Evolutionary conservation across 1,140 invertebrate species (phyloP).

Genomic region (Hyles euphorbiae): DNA sequence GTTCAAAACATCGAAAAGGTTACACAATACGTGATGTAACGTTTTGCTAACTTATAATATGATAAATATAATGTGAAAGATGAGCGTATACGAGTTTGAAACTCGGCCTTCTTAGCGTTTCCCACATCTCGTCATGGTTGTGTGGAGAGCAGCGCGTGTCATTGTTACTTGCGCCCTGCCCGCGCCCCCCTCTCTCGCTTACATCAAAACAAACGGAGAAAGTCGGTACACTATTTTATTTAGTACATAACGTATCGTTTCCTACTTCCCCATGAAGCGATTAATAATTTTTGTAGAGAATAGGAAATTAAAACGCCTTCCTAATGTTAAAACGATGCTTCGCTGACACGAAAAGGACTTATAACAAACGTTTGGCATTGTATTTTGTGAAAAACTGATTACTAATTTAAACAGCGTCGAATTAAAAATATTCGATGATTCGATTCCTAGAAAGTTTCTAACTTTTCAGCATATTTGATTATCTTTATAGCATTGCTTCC

Average conservation of each 20-base stretch:
- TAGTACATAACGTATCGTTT: constrained; percentile 21
- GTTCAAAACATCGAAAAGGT: not conserved
- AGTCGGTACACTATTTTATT: constrained; percentile 26
- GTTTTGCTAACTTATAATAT: not conserved
- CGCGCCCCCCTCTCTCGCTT: constrained; percentile 11
- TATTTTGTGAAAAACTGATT: too few relatives aligned
- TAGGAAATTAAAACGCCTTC: constrained; percentile 16
- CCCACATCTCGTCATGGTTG: too few relatives aligned
- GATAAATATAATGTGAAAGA: not conserved
- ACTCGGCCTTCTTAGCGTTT: not conserved
- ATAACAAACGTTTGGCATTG: not conserved
- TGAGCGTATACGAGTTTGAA: not conserved
- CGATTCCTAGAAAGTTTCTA: too few relatives aligned
- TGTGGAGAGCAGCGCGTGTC: constrained; percentile 3
- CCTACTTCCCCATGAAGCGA: constrained; percentile 27
- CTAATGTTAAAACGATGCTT: constrained; percentile 6
- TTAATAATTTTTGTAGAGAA: constrained; percentile 23
- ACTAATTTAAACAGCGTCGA: too few relatives aligned
- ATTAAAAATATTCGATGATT: too few relatives aligned
- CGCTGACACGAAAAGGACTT: constrained; percentile 1
- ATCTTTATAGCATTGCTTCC: not conserved
- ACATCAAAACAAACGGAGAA: constrained; percentile 40
- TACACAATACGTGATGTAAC: constrained; percentile 5
- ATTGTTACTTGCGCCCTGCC: constrained; percentile 15
- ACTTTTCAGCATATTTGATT: not conserved